Evolutionary conservation across 2,797 vertebrate genomes (phyloP).

Genomic region (Aplochiton taeniatus): DNA sequence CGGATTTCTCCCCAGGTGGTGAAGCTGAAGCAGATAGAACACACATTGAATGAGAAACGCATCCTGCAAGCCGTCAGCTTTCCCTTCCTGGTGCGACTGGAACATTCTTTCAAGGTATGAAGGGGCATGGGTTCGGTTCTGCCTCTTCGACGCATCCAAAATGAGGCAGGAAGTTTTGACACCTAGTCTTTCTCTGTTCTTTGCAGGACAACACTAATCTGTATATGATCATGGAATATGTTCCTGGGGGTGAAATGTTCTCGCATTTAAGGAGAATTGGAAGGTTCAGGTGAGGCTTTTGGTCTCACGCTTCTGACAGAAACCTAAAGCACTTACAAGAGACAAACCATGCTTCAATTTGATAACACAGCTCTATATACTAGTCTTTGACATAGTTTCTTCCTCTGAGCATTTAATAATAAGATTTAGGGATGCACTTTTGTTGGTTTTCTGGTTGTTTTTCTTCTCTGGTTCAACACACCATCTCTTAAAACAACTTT

Average conservation of each 20-base stretch:
- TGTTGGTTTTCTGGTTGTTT: no score
- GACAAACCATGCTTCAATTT: no score
- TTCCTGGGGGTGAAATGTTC: constrained; percentile 94
- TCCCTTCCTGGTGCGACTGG: constrained; percentile 89
- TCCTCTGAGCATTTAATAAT: no score
- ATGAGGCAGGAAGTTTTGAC: neutral
- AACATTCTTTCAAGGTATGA: constrained; percentile 94
- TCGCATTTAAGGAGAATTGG: constrained; percentile 93
- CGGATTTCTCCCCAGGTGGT: constrained; percentile 76
- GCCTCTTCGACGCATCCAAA: no score
- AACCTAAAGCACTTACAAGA: no score
- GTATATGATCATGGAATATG: constrained; percentile 96
- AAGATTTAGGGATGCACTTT: no score
- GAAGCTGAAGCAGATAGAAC: constrained; percentile 95
- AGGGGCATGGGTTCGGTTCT: no score
- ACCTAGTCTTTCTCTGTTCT: no score
- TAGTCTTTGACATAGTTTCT: no score
- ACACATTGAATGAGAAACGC: constrained; percentile 93
- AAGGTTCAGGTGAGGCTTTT: constrained; percentile 83
- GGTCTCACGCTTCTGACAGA: neutral
- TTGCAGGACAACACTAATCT: constrained; percentile 89
- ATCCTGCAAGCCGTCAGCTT: constrained; percentile 93
- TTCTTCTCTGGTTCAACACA: no score
- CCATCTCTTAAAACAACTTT: no score
- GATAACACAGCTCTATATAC: no score